Percentiles rank a stretch among this genome's conserved stretches.
Conservation (phyloP, 2,888 invertebrate species). For the Odontocolon sp. region DNA sequence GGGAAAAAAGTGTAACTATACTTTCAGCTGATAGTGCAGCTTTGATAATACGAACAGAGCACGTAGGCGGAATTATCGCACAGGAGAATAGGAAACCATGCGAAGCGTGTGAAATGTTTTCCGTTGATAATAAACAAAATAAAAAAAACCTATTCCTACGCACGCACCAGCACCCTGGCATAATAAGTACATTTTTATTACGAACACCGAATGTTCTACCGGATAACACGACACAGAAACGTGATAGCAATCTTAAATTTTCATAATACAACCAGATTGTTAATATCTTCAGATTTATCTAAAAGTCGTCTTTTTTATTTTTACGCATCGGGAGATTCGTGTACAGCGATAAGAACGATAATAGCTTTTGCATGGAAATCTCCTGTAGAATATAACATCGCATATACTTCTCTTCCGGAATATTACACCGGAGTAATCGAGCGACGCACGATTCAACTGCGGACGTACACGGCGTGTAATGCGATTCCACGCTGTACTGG, state of each 20-base stretch:
- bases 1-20: too few species aligned
- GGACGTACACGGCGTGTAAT: conserved; percentile 30
- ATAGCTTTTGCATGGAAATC: not conserved
- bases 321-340: not conserved
- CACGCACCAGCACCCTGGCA: too few species aligned
- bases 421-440: conserved; percentile 16
- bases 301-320: not conserved
- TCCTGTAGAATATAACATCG: not conserved
- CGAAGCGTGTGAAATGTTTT: conserved; percentile 9
- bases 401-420: conserved; percentile 8
- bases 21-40: too few species aligned
- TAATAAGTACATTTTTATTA: conserved; percentile 35
- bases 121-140: conserved; percentile 12
- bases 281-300: not conserved
- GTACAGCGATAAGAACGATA: conserved; percentile 3
- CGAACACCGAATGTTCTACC: not conserved
- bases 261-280: not conserved
- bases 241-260: not conserved
- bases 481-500: conserved; percentile 19
- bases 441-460: conserved; percentile 17
- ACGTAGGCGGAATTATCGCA: not conserved
- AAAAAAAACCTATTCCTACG: too few species aligned
- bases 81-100: not conserved
- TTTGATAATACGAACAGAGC: not conserved
- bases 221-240: conserved; percentile 30